Base-by-base conservation (phyloP, 2,797 vertebrate genomes). In the Limnodromus scolopaceus region DNA sequence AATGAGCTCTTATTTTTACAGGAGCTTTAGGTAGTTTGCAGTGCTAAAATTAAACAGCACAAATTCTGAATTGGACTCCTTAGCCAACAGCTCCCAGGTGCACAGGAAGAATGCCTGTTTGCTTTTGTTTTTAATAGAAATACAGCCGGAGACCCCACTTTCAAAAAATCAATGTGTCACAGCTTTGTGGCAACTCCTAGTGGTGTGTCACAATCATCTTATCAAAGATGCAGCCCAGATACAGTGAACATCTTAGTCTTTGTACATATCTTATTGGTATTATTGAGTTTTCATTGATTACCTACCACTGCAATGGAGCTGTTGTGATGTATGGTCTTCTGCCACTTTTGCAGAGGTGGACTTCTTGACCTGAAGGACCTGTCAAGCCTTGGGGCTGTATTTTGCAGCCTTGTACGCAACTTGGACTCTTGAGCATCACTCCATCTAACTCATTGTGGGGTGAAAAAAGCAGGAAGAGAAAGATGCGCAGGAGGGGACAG, bases 401-500 rank as follows among this genome's bases (percentile, higher is more conserved):
- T 86, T 84, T 76, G 46, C 10, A 81, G 43, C n/a, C 13, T 78
- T 39, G 8, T 48, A 30, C 1, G 2, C 24, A 72, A 17, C 34
- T 41, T 36, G 16, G 14, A 53, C 13, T 53, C 3, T 3, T 28
- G 6, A 76, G 38, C 32, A 6, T 60, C 22, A 38, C 51, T 46
- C 39, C 1, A 1, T 22, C 1, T 0, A 91, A 64, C 23, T 45
- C 25, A 25, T 7, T 54, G n/a, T 10, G 0, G 0, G 4, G n/a
- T 61, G 10, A 81, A 64, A 89, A 75, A 38, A 51, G 36, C 27
- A 58, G 1, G 0, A 61, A 45, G 18, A 60, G 27, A 45, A 79
- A 58, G 36, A 24, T 39, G 17, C 1, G 0, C 13, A 43, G 51
- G 17, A 77, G 18, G 9, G 19, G 24, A 43, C 9, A 57, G 38